Conservation (phyloP, 1,140 invertebrate genomes). For the Scaptomyza graminum region DNA sequence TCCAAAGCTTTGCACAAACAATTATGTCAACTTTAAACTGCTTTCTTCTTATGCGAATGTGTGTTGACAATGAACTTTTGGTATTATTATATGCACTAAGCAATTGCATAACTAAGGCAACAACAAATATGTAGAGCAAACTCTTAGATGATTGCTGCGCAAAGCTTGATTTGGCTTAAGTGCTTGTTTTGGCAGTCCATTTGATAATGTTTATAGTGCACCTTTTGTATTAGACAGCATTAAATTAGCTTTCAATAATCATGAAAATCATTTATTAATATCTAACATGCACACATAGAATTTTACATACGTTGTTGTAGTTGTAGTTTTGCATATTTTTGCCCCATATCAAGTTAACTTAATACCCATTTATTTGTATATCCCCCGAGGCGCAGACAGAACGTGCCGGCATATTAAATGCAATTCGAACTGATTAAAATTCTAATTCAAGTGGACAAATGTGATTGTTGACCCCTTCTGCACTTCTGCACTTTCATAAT, state of each 20-base stretch:
- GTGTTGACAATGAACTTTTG: slow-evolving; percentile 69
- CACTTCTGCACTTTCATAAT: background rate
- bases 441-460: slow-evolving; percentile 47
- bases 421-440: slow-evolving; percentile 51
- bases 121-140: background rate
- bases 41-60: background rate
- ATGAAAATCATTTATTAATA: slow-evolving; percentile 40
- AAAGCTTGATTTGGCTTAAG: background rate
- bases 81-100: slow-evolving; percentile 68
- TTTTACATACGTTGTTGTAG: slow-evolving; percentile 1
- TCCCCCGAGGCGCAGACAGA: background rate
- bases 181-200: background rate
- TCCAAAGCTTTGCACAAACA: slow-evolving; percentile 57
- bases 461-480: slow-evolving; percentile 4
- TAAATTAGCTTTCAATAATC: slow-evolving; percentile 18
- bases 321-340: background rate
- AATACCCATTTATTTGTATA: slow-evolving; percentile 31
- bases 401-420: slow-evolving; percentile 7
- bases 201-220: background rate
- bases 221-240: background rate
- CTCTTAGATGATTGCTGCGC: slow-evolving; percentile 37
- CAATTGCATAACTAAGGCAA: slow-evolving; percentile 37
- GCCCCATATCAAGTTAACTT: slow-evolving; percentile 29
- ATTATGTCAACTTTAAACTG: slow-evolving; percentile 49
- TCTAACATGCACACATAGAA: background rate